These are phyloP conservation scores for Halocynthia roretzi DNA, from an alignment of 23 tunicate species.

Conservation along the genomic window DNA sequence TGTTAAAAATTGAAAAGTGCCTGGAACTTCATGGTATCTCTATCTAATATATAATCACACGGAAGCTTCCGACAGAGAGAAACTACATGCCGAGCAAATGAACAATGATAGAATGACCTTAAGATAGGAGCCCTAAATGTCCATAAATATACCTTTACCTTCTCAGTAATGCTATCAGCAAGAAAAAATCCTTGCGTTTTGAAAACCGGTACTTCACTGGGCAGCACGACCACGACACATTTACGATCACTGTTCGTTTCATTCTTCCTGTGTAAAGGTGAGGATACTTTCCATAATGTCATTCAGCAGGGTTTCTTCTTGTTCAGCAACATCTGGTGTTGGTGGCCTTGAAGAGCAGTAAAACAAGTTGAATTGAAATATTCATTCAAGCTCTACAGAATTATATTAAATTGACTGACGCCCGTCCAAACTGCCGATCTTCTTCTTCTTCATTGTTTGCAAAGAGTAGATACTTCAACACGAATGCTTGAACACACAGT, in stretches of 20 bases:
- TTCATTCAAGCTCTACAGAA: background rate
- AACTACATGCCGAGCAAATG: too few relatives aligned
- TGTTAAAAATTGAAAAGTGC: too few relatives aligned
- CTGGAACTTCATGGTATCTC: too few relatives aligned
- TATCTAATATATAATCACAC: too few relatives aligned
- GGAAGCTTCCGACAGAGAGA: too few relatives aligned
- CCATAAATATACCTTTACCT: constrained; percentile 24
- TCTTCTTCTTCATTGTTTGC: constrained; percentile 16
- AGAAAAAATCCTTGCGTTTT: constrained; percentile 51
- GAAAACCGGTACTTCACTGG: constrained; percentile 51
- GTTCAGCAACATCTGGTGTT: constrained; percentile 36
- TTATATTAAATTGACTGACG: constrained; percentile 24
- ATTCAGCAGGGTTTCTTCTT: constrained; percentile 38
- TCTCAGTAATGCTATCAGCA: constrained; percentile 73
- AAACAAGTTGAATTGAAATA: background rate
- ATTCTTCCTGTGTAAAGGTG: constrained; percentile 12
- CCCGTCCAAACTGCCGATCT: constrained; percentile 40
- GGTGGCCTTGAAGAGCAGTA: constrained; percentile 42
- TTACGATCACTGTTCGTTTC: background rate
- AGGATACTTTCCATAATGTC: constrained; percentile 65
- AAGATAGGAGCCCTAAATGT: constrained; percentile 1
- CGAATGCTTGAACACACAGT: constrained; percentile 61
- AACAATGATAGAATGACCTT: background rate
- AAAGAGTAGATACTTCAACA: constrained; percentile 60
- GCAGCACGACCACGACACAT: constrained; percentile 41